Base-by-base conservation (phyloP, 2,888 invertebrate species). In the Drosophila sordidula region DNA sequence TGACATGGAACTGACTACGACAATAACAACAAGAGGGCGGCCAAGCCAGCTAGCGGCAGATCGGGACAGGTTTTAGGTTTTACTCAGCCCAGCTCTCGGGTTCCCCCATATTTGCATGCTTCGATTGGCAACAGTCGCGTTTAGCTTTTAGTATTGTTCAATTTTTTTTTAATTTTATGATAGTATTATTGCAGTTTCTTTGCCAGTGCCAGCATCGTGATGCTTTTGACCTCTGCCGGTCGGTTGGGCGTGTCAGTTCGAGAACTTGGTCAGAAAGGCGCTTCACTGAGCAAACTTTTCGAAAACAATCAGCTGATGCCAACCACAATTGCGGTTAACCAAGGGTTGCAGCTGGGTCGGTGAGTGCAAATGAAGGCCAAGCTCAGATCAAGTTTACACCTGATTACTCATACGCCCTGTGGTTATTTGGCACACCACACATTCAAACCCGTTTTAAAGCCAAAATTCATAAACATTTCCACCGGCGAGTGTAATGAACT, bases 1-100 rank as follows among this genome's bases (percentile, higher is more conserved):
- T 79, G 82, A 67, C 70, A 79, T 75, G 65, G 73, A 78, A 87
- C 68, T 80, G 58, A 78, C 79, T 71, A 64, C 75, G 64, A 38
- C 69, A 61, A 49, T 61, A 52, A 38, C 65, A 34, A 42, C 51
- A 52, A 50, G 42, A 46, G 39, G 55, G 57, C 58, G 54, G 34
- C 45, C 16, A 18, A 14, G 61, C 12, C n/a, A 63, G 22, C n/a
- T 38, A 36, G 8, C 11, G 16, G 45, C 63, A 39, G 44, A 57
- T 70, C 42, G 49, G 63, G 65, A 83, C 83, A 68, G 83, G 83
- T 83, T 83, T 81, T 45, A 25, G 65, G 38, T 42, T 52, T 42
- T 26, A 39, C 47, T 58, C 39, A 49, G 62, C 22, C 52, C 45
- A 36, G 44, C 6, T 64, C 25, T 41, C 49, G 65, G 38, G 62